Percentiles rank a stretch among this genome's conserved stretches.
phyloP scores from a whole-genome alignment of 1,140 invertebrate genomes.

The Ostrea edulis region DNA sequence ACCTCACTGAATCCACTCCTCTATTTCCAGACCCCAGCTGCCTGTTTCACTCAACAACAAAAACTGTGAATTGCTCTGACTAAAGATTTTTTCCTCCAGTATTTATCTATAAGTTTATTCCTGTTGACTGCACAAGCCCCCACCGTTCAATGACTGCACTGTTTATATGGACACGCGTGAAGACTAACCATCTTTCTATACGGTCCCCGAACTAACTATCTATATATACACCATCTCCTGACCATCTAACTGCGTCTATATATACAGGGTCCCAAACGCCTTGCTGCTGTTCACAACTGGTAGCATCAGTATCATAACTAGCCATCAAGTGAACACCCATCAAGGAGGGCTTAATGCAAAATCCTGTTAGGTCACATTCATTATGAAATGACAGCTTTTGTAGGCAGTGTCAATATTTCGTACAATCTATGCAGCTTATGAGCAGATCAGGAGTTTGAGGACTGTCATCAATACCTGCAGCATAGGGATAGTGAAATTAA shows the following conservation, averaged over 20 bases:
- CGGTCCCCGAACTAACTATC: background rate
- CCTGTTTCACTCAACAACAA: background rate
- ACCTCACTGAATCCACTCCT: background rate
- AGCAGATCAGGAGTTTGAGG: background rate
- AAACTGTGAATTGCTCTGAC: background rate
- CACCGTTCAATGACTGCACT: background rate
- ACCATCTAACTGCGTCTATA: too few species aligned
- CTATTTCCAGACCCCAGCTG: background rate
- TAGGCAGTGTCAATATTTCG: background rate
- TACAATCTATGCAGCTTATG: background rate
- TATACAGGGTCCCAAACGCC: too few species aligned
- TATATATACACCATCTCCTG: too few species aligned
- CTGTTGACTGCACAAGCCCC: background rate
- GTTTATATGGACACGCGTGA: background rate
- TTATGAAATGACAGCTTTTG: conserved; percentile 24
- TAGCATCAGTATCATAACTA: background rate
- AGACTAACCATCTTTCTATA: background rate
- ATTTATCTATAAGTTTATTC: background rate
- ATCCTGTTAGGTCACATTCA: conserved; percentile 7
- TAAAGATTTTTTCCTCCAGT: conserved; percentile 18
- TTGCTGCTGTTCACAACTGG: background rate
- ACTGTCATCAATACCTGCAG: background rate
- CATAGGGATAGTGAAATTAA: background rate
- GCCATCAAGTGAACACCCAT: background rate
- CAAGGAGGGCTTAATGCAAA: background rate